These are phyloP conservation scores for Tiliacea citrago DNA, from an alignment of 2,888 invertebrate species.

Conservation along the genomic window DNA sequence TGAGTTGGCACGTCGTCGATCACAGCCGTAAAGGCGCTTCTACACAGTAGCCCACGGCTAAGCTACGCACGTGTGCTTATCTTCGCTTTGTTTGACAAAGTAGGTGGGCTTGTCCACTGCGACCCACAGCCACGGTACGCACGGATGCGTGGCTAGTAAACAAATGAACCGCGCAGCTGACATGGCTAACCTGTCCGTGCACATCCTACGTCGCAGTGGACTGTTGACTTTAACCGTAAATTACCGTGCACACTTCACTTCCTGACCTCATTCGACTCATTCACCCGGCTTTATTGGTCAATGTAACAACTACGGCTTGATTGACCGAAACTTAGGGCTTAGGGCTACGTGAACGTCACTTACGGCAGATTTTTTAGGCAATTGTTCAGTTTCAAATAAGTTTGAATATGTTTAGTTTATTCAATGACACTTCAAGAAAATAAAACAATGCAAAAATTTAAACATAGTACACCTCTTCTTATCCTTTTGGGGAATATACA, in stretches of 20 bases:
- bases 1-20: slow-evolving; percentile 42
- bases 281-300: slow-evolving; percentile 5
- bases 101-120: neutral
- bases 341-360: neutral
- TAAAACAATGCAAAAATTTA: no score
- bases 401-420: neutral
- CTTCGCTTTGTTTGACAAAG: neutral
- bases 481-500: no score
- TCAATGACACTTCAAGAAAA: neutral
- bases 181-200: no score
- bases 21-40: slow-evolving; percentile 12
- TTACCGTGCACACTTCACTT: slow-evolving; percentile 29
- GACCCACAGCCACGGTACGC: neutral
- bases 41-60: neutral
- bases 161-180: neutral
- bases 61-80: neutral
- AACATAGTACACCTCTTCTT: neutral
- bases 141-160: neutral
- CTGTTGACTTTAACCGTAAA: neutral
- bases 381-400: neutral
- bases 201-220: neutral
- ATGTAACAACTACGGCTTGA: slow-evolving; percentile 12
- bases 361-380: neutral
- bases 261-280: slow-evolving; percentile 48
- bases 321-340: slow-evolving; percentile 21